Evolutionary conservation across 2,113 vertebrate species (phyloP).

Genomic region (Procavia capensis): DNA sequence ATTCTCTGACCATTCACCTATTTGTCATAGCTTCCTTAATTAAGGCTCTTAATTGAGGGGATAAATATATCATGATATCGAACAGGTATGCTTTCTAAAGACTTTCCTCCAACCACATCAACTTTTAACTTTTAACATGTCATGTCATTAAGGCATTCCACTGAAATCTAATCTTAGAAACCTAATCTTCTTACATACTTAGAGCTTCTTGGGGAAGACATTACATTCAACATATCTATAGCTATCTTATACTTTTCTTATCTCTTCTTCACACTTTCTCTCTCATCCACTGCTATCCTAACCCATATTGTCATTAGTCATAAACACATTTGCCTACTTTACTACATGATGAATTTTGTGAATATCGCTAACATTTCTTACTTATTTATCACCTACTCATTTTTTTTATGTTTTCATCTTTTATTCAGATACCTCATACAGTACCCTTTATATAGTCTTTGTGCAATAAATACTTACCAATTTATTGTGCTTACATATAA

Average conservation of each 20-base stretch:
- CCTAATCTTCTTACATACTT: neutral
- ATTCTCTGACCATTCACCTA: constrained; percentile 70
- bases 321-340: neutral
- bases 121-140: constrained; percentile 49
- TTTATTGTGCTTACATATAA: too few relatives aligned
- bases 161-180: constrained; percentile 9
- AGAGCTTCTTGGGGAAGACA: neutral
- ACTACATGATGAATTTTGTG: neutral
- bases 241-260: neutral
- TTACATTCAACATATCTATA: neutral
- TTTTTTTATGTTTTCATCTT: neutral
- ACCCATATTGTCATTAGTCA: neutral
- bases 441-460: neutral
- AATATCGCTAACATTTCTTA: neutral
- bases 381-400: too few relatives aligned
- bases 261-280: neutral
- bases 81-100: constrained; percentile 62
- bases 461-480: too few relatives aligned
- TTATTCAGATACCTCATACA: neutral
- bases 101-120: neutral
- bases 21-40: constrained; percentile 77
- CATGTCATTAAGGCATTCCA: neutral
- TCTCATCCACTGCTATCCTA: neutral
- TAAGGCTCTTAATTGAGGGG: constrained; percentile 76
- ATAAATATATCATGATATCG: constrained; percentile 79